Base-by-base conservation (phyloP, 53 echinoderm and acorn worm species). In the Henricia sp. region DNA sequence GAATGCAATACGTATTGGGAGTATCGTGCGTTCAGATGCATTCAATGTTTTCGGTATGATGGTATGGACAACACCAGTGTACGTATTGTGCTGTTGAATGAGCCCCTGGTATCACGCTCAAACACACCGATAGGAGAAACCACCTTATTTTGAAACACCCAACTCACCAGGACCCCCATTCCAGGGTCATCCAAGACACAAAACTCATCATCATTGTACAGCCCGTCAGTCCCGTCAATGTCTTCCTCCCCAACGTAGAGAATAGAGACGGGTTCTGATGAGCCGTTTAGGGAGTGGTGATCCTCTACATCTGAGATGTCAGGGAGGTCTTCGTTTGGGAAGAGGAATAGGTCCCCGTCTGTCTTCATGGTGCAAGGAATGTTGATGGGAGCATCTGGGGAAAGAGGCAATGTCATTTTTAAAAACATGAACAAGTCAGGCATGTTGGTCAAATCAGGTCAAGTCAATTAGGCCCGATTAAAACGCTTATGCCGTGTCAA, bases 161-260 rank as follows among this genome's bases (percentile, higher is more conserved):
- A 27, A 23, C 92, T 85, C 59, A 96, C 96, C 87, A 90, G 39
- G 14, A 96, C 75, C 19, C 96, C 96, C 82, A 91, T 91, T 19
- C 96, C 96, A 6, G 94, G 89, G 50, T 93, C 96, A 86, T 96
- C 96, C 42, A 96, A 43, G 17, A 96, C 89, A 88, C 93, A 94
- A 70, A 94, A 96, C 55, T 90, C 96, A 4, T 96, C 96, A 85
- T 96, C 96, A 65, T 96, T 84, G 39, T 88, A 88, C 51, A 91
- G 75, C 0, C 26, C 85, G 16, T 88, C 82, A 2, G 39, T 78
- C 3, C 82, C 85, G 24, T 89, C 67, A 19, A 75, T 55, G 0
- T 52, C 72, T 12, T n/a, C 27, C 63, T 46, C 33, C 57, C 62
- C 51, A 64, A 65, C n/a, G 33, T 50, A 38, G 67, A 17, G 41